These are phyloP conservation scores for Brachyhypopomus occidentalis DNA, from an alignment of 2,113 vertebrate species.

Conservation along the genomic window DNA sequence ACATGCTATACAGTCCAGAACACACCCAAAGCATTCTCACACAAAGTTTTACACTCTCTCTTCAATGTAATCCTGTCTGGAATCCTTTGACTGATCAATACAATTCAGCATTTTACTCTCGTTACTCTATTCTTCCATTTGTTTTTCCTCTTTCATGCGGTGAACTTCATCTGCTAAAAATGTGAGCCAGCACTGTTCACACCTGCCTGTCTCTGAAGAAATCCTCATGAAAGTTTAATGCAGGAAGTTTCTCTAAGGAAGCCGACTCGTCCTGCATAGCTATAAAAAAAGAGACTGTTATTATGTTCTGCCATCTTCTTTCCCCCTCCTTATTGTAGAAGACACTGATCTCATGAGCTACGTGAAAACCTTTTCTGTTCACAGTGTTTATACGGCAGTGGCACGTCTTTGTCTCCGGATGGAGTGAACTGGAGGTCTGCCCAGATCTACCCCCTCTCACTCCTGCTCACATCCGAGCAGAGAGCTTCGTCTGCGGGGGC, in stretches of 20 bases:
- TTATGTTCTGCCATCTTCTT: neutral
- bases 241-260: neutral
- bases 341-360: conserved; percentile 2
- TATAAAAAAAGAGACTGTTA: neutral
- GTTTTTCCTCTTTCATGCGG: conserved; percentile 10
- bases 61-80: neutral
- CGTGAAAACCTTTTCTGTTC: neutral
- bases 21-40: neutral
- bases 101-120: neutral
- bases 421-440: neutral
- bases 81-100: conserved; percentile 17
- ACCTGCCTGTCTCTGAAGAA: conserved; percentile 18
- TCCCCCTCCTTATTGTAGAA: neutral
- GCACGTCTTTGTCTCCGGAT: neutral
- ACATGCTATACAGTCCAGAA: neutral
- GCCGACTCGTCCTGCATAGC: conserved; percentile 15
- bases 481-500: neutral
- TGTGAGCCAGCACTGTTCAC: conserved; percentile 11
- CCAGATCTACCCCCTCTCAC: neutral
- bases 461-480: neutral
- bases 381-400: neutral
- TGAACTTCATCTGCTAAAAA: conserved; percentile 23
- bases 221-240: conserved; percentile 45
- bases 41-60: neutral
- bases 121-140: neutral